A percentile compares a stretch with the other conserved stretches of the same genome.
phyloP scores from a whole-genome alignment of 2,888 invertebrate genomes.

The Dorcus hopei region DNA sequence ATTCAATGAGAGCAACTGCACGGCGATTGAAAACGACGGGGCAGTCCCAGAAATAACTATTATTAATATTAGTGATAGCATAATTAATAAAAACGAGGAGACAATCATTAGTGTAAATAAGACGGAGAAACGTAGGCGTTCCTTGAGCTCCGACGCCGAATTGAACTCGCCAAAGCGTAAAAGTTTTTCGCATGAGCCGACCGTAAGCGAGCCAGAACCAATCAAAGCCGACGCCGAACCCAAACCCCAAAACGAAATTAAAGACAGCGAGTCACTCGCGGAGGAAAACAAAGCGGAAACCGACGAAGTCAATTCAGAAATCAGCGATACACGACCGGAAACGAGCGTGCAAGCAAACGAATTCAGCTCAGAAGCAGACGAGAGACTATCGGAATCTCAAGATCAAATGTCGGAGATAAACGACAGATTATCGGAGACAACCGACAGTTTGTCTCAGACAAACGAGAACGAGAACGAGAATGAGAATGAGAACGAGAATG shows the following conservation, averaged over 20 bases:
- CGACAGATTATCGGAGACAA: constrained; percentile 6
- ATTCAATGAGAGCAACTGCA: constrained; percentile 15
- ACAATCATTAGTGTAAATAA: constrained; percentile 40
- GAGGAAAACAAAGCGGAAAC: constrained; percentile 1
- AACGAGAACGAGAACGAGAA: neutral
- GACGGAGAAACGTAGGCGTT: constrained; percentile 40
- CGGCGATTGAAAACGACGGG: constrained; percentile 27
- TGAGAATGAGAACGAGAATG: neutral
- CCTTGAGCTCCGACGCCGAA: constrained; percentile 36
- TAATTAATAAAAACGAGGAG: constrained; percentile 45
- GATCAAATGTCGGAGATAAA: constrained; percentile 3
- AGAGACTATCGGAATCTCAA: neutral
- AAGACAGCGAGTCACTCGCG: neutral
- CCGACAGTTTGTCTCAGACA: neutral
- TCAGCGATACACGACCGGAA: neutral
- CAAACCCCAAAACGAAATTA: constrained; percentile 10
- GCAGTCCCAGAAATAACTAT: constrained; percentile 23
- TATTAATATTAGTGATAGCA: constrained; percentile 46
- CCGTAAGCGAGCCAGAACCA: neutral
- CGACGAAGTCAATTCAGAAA: neutral
- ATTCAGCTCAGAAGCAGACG: neutral
- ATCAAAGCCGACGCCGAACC: constrained; percentile 25
- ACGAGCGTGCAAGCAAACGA: neutral
- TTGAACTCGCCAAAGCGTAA: constrained; percentile 38
- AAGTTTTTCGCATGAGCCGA: constrained; percentile 34